Conservation (phyloP, 2,888 invertebrate species). For the Crematogaster levior region DNA sequence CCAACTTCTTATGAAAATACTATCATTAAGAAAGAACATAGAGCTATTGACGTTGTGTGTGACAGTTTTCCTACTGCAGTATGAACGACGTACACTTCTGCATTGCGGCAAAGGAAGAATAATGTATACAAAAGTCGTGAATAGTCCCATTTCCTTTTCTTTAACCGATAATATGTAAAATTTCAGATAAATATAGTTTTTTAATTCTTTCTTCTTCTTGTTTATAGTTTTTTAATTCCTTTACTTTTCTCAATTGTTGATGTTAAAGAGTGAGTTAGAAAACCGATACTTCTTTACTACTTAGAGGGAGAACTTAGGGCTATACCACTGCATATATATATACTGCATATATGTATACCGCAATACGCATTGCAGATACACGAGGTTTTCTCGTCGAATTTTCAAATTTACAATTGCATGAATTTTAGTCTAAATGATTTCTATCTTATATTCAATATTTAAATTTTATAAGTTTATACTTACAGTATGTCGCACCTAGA, state of each 20-base stretch:
- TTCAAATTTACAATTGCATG: not conserved
- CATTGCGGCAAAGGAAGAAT: conserved; percentile 65
- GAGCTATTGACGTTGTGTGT: conserved; percentile 49
- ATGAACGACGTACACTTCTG: conserved; percentile 58
- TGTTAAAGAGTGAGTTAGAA: not conserved
- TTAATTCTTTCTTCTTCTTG: not conserved
- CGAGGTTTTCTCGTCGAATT: not conserved
- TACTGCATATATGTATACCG: not conserved
- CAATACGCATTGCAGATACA: conserved; percentile 33
- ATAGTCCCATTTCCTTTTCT: not conserved
- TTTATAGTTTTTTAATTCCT: not conserved
- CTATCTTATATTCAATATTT: not conserved
- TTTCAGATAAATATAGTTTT: not conserved
- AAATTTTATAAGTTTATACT: conserved; percentile 13
- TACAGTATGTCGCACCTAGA: not conserved
- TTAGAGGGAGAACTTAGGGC: not conserved
- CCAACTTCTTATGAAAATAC: not conserved
- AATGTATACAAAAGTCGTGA: conserved; percentile 6
- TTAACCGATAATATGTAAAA: not conserved
- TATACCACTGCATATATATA: too few relatives aligned
- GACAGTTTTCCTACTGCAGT: conserved; percentile 18
- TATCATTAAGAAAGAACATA: not conserved
- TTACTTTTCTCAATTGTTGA: not conserved
- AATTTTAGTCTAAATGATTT: not conserved
- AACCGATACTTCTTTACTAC: not conserved